Conservation (phyloP, 2,113 vertebrate genomes). For the Felis catus region F.catus_Fca126_mat1.0 CM031427.1:30493501-30494000, state of each 20-base stretch:
- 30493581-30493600: not conserved
- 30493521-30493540: conserved; percentile 3
- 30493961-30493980: not conserved
- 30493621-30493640: conserved; percentile 27
- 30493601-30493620: not conserved
- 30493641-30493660: not conserved
- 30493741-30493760: not conserved
- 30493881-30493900: not conserved
- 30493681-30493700: not conserved
- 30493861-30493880: not conserved
- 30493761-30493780: not conserved
- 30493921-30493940: not conserved
- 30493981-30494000: not conserved
- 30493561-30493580: not conserved
- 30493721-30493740: conserved; percentile 52
- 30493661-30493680: not conserved
- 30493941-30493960: not conserved
- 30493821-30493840: not conserved
- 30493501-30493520: conserved; percentile 55
- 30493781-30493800: not conserved
- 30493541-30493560: not conserved
- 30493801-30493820: not conserved
- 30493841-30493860: not conserved
- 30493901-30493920: not conserved
- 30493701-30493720: conserved; percentile 36